These are phyloP conservation scores for Gallinago jamesoni DNA, from an alignment of 2,113 vertebrate species.

Conservation along the genomic window DNA sequence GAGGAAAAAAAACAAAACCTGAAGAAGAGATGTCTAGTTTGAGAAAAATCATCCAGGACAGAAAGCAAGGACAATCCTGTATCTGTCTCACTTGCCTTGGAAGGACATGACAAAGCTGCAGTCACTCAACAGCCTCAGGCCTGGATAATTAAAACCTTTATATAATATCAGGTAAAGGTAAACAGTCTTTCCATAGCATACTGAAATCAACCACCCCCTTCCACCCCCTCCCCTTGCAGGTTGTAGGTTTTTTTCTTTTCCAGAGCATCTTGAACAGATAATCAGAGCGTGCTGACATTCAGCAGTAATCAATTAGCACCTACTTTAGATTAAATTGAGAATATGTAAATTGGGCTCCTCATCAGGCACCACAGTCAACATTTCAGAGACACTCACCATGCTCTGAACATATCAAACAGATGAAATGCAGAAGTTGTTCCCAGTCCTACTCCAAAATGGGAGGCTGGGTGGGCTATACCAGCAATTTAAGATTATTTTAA, in stretches of 20 bases:
- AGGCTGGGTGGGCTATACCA: neutral
- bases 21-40: neutral
- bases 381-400: slow-evolving; percentile 68
- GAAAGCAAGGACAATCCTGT: neutral
- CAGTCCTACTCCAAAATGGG: slow-evolving; percentile 54
- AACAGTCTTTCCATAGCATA: neutral
- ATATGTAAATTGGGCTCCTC: slow-evolving; percentile 82
- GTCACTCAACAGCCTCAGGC: neutral
- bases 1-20: neutral
- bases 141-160: slow-evolving; percentile 46
- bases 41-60: slow-evolving; percentile 1
- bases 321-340: slow-evolving; percentile 88
- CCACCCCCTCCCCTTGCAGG: neutral
- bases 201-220: slow-evolving; percentile 27
- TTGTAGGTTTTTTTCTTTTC: neutral
- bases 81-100: neutral
- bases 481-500: neutral
- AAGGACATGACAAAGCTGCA: slow-evolving; percentile 32
- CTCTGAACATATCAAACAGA: slow-evolving; percentile 74
- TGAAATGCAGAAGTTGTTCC: slow-evolving; percentile 60
- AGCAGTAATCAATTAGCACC: slow-evolving; percentile 86
- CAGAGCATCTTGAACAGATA: slow-evolving; percentile 81
- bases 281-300: slow-evolving; percentile 84
- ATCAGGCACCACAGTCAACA: slow-evolving; percentile 80
- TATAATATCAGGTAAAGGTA: slow-evolving; percentile 7